Evolutionary conservation across 2,797 vertebrate species (phyloP).

Genomic region (Pseudochromis fuscus): DNA sequence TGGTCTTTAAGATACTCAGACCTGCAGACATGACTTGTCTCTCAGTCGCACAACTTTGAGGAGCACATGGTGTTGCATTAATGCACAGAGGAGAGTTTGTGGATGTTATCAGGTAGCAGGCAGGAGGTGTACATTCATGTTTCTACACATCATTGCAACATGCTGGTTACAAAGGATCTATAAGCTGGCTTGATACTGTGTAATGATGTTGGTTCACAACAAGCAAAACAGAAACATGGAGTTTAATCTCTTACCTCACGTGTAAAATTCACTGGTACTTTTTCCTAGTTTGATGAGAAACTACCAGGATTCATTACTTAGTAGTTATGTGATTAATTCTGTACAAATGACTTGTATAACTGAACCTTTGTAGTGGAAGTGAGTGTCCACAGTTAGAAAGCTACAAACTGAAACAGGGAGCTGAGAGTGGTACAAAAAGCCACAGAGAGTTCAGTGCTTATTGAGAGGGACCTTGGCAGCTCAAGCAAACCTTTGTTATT

Average conservation of each 20-base stretch:
- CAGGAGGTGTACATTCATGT: neutral
- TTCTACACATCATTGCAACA: too few relatives aligned
- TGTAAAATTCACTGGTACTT: neutral
- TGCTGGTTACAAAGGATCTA: slow-evolving; percentile 7
- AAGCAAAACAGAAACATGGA: too few relatives aligned
- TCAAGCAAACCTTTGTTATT: slow-evolving; percentile 16
- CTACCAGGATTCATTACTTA: slow-evolving; percentile 10
- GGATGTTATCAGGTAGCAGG: neutral
- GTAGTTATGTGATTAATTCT: slow-evolving; percentile 12
- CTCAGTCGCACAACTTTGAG: slow-evolving; percentile 12
- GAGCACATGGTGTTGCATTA: neutral
- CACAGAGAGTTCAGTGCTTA: slow-evolving; percentile 9
- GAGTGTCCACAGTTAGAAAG: slow-evolving; percentile 10
- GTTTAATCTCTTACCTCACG: neutral
- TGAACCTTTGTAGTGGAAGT: slow-evolving; percentile 14
- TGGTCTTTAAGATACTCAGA: slow-evolving; percentile 2
- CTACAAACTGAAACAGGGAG: slow-evolving; percentile 39
- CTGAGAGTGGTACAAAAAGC: slow-evolving; percentile 8
- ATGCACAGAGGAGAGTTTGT: neutral
- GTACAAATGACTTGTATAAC: slow-evolving; percentile 24
- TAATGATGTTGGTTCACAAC: too few relatives aligned
- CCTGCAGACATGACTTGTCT: slow-evolving; percentile 8
- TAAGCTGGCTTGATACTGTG: slow-evolving; percentile 29
- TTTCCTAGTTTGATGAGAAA: too few relatives aligned
- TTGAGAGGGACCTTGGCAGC: slow-evolving; percentile 9